These are phyloP conservation scores for Polyommatus icarus DNA, from an alignment of 2,888 invertebrate species.

Conservation along the genomic window DNA sequence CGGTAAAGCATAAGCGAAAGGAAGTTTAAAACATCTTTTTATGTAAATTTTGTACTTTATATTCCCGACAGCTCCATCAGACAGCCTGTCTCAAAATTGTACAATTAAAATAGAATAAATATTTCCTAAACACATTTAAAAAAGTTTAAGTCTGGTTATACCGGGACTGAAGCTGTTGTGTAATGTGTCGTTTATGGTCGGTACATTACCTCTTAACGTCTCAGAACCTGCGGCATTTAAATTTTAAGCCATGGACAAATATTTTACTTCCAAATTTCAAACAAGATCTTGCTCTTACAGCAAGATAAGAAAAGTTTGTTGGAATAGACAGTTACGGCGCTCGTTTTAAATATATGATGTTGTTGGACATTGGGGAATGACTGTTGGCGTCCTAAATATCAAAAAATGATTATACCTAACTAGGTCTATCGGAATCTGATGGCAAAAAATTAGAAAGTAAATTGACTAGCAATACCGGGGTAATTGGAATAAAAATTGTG, in stretches of 20 bases:
- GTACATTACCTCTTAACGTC: neutral
- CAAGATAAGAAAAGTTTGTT: neutral
- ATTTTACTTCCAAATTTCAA: neutral
- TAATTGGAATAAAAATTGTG: too few relatives aligned
- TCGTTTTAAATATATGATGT: neutral
- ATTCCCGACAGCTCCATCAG: neutral
- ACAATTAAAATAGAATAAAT: neutral
- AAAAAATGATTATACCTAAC: neutral
- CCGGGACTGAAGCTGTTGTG: neutral
- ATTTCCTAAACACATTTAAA: neutral
- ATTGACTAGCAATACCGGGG: too few relatives aligned
- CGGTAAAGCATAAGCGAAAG: neutral
- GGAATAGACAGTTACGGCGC: neutral
- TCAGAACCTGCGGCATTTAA: neutral
- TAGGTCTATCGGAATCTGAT: too few relatives aligned
- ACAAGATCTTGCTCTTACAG: neutral
- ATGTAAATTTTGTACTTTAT: neutral
- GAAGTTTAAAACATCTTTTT: conserved; percentile 9
- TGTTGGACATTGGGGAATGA: neutral
- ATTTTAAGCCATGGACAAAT: conserved; percentile 17
- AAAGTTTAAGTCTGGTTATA: neutral
- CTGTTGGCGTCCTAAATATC: neutral
- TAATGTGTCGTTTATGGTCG: conserved; percentile 1
- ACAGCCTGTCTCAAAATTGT: neutral
- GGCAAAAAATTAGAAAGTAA: too few relatives aligned